Evolutionary conservation across 2,797 vertebrate genomes (phyloP), one percentile per base, ranked within the genome.

Genomic region (Cirrhinus mrigala): DNA sequence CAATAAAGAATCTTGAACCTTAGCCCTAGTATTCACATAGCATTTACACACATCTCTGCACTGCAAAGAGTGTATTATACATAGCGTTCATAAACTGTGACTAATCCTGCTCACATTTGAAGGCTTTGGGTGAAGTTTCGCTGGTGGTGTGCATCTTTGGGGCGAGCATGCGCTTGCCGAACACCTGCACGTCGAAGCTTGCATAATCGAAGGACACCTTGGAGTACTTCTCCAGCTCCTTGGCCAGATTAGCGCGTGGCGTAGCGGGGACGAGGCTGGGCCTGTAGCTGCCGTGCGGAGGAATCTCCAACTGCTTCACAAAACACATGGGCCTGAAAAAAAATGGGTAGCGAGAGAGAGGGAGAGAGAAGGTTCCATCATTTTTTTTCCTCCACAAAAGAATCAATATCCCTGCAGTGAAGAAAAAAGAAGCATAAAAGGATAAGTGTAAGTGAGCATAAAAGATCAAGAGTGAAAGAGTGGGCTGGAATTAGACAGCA

Each of bases 181-280:
- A 99, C 96, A 99, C 98, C 96, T 99, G 98, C 92, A 97, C 98
- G 86, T 99, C 98, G 88, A 99, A 99, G 97, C 98, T 99, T 96
- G 98, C 98, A 96, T 99, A 99, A 97, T 99, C 98, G 87, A 99
- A 99, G 94, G 97, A 98, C 94, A 98, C 98, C 96, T 99, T 99
- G 95, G 98, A 99, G 96, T 99, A 98, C 90, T 99, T 99, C 95
- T 99, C 98, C 94, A 99, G 95, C 93, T 99, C 98, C 96, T 97
- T 98, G 93, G 98, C 97, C 94, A 99, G 94, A 95, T 97, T 99
- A 93, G 98, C 98, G 52, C 97, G 96, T 33, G 98, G 97, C 2
- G 97, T 99, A 90, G 95, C 85, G 16, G 98, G 96, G 54, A 96
- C 95, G 94, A 97, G 95, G 84, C 94, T 97, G 92, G 98, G 97